Percentiles rank a stretch among this genome's conserved stretches.
Conservation (phyloP, 1,140 invertebrate genomes). For the Lineus longissimus region DNA sequence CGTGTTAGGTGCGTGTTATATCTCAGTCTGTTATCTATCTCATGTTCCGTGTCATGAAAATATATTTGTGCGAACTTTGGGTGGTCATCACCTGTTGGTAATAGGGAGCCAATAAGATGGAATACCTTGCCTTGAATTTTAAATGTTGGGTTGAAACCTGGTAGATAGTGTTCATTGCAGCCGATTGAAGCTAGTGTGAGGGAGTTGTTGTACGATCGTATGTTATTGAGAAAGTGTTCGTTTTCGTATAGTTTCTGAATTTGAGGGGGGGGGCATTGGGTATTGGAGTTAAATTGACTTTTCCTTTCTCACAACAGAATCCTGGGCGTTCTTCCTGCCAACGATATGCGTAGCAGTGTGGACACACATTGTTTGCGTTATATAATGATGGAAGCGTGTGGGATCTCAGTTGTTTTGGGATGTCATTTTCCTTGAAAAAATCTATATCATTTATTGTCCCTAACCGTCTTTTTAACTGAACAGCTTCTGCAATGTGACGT, state of each 20-base stretch:
- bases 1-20: too few species aligned
- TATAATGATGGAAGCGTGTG: too few species aligned
- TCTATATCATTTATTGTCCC: too few species aligned
- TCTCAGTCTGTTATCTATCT: too few species aligned
- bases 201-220: neutral
- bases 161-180: neutral
- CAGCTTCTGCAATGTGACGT: too few species aligned
- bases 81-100: neutral
- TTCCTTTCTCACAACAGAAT: neutral
- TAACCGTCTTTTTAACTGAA: too few species aligned
- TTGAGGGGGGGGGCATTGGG: neutral
- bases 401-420: too few species aligned
- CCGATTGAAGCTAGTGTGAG: neutral
- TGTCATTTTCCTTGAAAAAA: too few species aligned
- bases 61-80: neutral
- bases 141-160: neutral
- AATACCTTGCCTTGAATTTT: neutral
- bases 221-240: neutral
- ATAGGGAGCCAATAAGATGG: neutral
- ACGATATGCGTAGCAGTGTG: neutral
- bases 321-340: neutral
- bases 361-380: neutral
- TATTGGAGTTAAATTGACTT: neutral
- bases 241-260: neutral
- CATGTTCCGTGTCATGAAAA: too few species aligned